Evolutionary conservation across 2,113 vertebrate genomes (phyloP).

Genomic region (Phycodurus eques): DNA sequence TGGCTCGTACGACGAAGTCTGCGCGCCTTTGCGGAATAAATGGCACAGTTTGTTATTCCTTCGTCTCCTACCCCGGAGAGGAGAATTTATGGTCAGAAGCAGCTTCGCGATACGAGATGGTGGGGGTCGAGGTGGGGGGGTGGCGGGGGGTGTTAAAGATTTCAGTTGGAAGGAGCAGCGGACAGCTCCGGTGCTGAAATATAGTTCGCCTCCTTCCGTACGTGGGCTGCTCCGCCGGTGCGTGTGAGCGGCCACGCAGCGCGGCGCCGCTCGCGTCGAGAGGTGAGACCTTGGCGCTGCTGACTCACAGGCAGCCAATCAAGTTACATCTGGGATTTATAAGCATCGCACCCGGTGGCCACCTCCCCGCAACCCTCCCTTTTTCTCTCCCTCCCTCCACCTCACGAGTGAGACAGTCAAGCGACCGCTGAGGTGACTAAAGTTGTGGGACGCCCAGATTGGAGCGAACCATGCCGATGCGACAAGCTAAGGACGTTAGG

Average conservation of each 20-base stretch:
- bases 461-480: slow-evolving; percentile 23
- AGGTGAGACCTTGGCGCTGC: slow-evolving; percentile 20
- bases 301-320: slow-evolving; percentile 27
- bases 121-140: no score
- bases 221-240: slow-evolving; percentile 23
- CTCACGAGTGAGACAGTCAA: not conserved
- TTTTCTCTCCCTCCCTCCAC: not conserved
- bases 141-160: not conserved
- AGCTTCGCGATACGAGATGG: not conserved
- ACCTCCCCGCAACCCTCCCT: not conserved
- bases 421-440: slow-evolving; percentile 37
- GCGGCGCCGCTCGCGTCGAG: slow-evolving; percentile 19
- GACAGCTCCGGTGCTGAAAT: slow-evolving; percentile 78
- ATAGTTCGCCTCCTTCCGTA: not conserved
- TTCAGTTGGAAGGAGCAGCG: slow-evolving; percentile 26
- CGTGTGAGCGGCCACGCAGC: slow-evolving; percentile 34
- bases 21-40: not conserved
- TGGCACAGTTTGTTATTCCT: slow-evolving; percentile 11
- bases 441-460: slow-evolving; percentile 46
- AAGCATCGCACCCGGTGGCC: slow-evolving; percentile 16
- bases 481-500: slow-evolving; percentile 23
- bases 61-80: slow-evolving; percentile 23
- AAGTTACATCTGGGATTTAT: slow-evolving; percentile 39
- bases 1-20: slow-evolving; percentile 35
- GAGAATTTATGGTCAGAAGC: slow-evolving; percentile 26